Evolutionary conservation across 2,797 vertebrate genomes (phyloP), one percentile per base, ranked within the genome.

Genomic region (Echiichthys vipera): DNA sequence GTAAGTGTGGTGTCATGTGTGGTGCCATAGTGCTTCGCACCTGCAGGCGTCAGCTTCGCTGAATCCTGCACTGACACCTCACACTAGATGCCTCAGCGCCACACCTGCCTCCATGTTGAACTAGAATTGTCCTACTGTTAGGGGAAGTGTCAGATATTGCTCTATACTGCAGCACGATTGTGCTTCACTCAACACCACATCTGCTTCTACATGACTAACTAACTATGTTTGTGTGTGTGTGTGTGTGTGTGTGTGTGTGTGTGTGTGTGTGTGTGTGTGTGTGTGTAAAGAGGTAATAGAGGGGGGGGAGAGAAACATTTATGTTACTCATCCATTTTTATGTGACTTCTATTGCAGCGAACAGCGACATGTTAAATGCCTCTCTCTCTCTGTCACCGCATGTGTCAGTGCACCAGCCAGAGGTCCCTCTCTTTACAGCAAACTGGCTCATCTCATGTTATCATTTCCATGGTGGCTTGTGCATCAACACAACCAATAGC

Each of bases 401-500:
- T n/a, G 56, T 32, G 42, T 59, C 45, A 27, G 17, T 36, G 56
- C 20, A 37, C 12, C 29, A 77, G 47, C 56, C 75, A 62, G 39
- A 65, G n/a, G 46, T 32, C 25, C 36, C 32, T 74, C 32, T 74
- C 30, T 81, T 74, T 50, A 74, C 61, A 36, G 73, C 45, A 74
- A 74, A 71, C 66, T 20, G 58, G 55, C 46, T 74, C 63, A 65
- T 79, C 36, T 75, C 72, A 65, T 71, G 51, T 69, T 74, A 80
- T 80, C 63, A 74, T 39, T 17, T 61, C 64, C 64, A 79, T 37
- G 27, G 36, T 71, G 24, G 54, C 78, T 32, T 46, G 65, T 66
- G 76, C 75, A 81, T 71, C 78, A 78, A 67, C 54, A 70, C 59
- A 74, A 75, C 58, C 64, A 61, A 71, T 2, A 63, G 47, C 65